These are phyloP conservation scores for Cyprinella venusta DNA, from an alignment of 2,797 vertebrate genomes.

Conservation along the genomic window DNA sequence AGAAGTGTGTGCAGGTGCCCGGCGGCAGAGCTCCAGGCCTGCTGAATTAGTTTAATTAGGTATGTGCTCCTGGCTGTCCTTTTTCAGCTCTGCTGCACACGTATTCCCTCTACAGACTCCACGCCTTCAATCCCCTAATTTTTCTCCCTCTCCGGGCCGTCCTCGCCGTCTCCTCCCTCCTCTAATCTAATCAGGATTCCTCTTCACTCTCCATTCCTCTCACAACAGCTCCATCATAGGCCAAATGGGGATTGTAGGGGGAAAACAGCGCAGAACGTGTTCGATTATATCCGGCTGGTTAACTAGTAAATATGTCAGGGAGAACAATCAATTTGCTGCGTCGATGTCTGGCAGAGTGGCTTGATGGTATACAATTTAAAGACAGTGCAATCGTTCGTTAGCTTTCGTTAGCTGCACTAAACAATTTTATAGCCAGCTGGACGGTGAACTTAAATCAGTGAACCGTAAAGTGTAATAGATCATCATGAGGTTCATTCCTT, in stretches of 20 bases:
- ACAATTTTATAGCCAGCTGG: conserved; percentile 17
- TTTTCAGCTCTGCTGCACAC: conserved; percentile 51
- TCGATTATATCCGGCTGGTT: conserved; percentile 51
- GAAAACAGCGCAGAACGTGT: conserved; percentile 28
- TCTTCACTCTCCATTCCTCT: conserved; percentile 47
- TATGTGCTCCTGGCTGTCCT: conserved; percentile 55
- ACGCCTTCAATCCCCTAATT: conserved; percentile 38
- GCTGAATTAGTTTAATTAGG: conserved; percentile 57
- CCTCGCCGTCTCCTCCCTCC: conserved; percentile 4
- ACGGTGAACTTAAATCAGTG: conserved; percentile 14
- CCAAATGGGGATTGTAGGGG: conserved; percentile 38
- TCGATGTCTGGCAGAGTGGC: conserved; percentile 23
- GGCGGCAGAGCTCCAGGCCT: conserved; percentile 45
- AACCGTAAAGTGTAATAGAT: conserved; percentile 2
- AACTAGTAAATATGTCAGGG: conserved; percentile 53
- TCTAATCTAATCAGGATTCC: conserved; percentile 51
- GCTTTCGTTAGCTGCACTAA: conserved; percentile 24
- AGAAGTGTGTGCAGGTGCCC: conserved; percentile 55
- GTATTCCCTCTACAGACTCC: conserved; percentile 19
- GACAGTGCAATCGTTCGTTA: background rate
- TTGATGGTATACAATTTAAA: conserved; percentile 18
- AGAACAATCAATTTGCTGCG: conserved; percentile 48
- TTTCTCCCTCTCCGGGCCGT: conserved; percentile 23
- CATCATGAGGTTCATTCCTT: background rate
- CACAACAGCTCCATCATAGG: conserved; percentile 49